Base-by-base conservation (phyloP, 1,140 invertebrate genomes). In the Hesperophylax magnus region DNA sequence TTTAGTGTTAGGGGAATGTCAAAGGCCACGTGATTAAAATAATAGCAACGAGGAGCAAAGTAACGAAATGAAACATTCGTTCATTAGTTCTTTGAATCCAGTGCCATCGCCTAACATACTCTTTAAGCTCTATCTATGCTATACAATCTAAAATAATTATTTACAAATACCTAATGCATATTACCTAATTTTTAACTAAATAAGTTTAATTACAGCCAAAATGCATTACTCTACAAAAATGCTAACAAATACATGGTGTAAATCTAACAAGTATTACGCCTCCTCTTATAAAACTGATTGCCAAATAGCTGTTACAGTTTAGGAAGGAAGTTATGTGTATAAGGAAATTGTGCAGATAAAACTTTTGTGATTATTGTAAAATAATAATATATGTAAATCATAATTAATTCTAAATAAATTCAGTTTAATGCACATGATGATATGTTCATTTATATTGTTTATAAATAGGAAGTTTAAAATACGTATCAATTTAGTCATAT, bases 1-100 rank as follows among this genome's bases (percentile, higher is more conserved):
- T 83, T 79, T 83, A 79, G 82, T 83, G 82, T 81, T 83, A 60
- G 77, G 69, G 82, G 82, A 83, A 83, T 83, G 82, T 83, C 77
- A 80, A 83, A 83, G 82, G 82, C 82, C 82, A 83, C 82, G 31
- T 47, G 77, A 81, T 60, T 61, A 77, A 47, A 81, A 81, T 22
- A 81, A 81, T 79, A 78, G 82, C 78, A 79, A 81, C 79, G 61
- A 61, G 78, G 72, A 53, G 71, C 17, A 34, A 69, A 69, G n/a
- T 71, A 34, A 63, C 39, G 39, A 11, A 47, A 47, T 47, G 39
- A 47, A 47, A 47, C 39, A 47, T 47, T 47, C 39, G 27, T 47
- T 47, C 39, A 47, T 72, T 47, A 52, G 34, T 27, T 52, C 8
- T 72, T 72, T 72, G 8, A 72, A 72, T 72, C 69, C 52, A 47